A percentile compares a stretch with the other conserved stretches of the same genome.
These are phyloP conservation scores for Pelvicachromis taeniatus DNA, from an alignment of 2,113 vertebrate species.

Conservation along the genomic window DNA sequence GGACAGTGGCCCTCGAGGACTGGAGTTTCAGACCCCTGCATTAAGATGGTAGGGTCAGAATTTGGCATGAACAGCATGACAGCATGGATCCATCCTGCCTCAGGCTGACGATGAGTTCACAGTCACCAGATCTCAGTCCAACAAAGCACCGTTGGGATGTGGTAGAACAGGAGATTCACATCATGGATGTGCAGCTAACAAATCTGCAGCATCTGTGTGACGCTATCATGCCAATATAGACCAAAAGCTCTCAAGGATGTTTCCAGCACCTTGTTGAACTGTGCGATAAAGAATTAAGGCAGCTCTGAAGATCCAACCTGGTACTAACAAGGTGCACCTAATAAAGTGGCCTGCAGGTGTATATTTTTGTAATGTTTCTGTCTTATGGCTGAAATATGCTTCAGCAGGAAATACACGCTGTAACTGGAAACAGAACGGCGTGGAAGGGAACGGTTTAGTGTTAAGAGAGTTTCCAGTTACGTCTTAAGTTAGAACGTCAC, in stretches of 20 bases:
- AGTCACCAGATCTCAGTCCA: neutral
- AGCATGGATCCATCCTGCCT: neutral
- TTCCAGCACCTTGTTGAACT: neutral
- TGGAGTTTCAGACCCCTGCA: neutral
- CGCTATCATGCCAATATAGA: rapidly evolving
- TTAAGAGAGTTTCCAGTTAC: neutral
- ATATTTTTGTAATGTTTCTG: neutral
- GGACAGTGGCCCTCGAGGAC: no score
- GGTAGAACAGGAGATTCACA: neutral
- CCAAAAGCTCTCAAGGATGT: neutral
- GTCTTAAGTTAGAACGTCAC: neutral
- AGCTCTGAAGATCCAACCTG: neutral
- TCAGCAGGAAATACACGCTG: neutral
- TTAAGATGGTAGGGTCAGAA: neutral
- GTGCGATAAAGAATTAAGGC: neutral
- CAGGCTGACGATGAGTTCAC: neutral
- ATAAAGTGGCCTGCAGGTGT: neutral
- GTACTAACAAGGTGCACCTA: neutral
- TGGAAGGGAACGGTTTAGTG: neutral
- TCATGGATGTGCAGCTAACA: neutral
- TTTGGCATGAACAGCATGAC: neutral
- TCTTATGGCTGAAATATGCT: neutral
- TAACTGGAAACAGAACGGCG: neutral
- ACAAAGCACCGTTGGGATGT: neutral
- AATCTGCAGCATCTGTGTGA: neutral